Evolutionary conservation across 2,888 invertebrate species (phyloP), one percentile per base, ranked within the genome.

Genomic region (Zeuzera pyrina): DNA sequence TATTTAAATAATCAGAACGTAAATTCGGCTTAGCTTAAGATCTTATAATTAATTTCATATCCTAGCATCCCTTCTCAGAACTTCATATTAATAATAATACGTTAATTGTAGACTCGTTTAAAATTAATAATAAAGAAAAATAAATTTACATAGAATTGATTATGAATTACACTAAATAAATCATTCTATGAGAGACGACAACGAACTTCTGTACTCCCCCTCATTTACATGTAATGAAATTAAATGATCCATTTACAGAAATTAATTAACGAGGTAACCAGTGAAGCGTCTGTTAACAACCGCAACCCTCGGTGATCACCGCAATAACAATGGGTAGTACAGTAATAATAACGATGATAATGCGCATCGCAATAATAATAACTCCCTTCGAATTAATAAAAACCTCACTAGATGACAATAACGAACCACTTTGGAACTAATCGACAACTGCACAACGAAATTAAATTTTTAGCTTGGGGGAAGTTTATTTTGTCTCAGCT

Each of bases 221-320:
- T 74, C 63, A 79, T 81, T 83, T 81, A 71, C 71, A 83, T 79
- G 79, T 76, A 76, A 79, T 83, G 62, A 81, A 81, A 83, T 81
- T 83, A 81, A 81, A 83, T 83, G 81, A 83, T 78, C 66, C 83
- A 78, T 81, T 81, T 78, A 76, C 52, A 71, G 68, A 79, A 76
- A 81, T 77, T 83, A 83, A 83, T 81, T 83, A 83, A 81, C 61
- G 69, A 76, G 67, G 63, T 67, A 70, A 52, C 63, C 83, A 76
- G 69, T 78, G 79, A 66, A 72, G 68, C 83, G 79, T 60, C 57
- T 60, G 65, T 57, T 63, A 58, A 58, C 62, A 59, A 57, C 64
- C 63, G 59, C 65, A 54, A 47, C 61, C 56, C 59, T 47, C 41
- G 42, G 46, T 34, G 38, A 35, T 15, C n/a, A 29, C 32, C 34